Evolutionary conservation across 2,113 vertebrate genomes (phyloP).

Genomic region (Podocnemis expansa): DNA sequence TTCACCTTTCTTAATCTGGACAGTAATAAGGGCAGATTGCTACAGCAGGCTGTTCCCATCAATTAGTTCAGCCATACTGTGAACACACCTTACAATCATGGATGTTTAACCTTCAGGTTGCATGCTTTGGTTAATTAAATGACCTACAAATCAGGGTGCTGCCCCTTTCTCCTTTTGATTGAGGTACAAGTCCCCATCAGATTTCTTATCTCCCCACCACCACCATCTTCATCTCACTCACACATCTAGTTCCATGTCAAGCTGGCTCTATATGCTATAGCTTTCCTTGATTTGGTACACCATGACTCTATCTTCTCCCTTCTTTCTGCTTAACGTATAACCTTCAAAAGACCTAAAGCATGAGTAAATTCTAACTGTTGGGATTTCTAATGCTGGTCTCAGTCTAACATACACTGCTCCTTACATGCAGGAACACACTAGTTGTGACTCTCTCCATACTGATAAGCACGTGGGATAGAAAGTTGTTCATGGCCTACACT

Average conservation of each 20-base stretch:
- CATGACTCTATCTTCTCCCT: not conserved
- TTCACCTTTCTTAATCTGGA: slow-evolving; percentile 8
- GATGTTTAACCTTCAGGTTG: slow-evolving; percentile 47
- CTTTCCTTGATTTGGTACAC: not conserved
- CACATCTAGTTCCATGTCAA: fast-evolving
- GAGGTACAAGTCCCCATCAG: not conserved
- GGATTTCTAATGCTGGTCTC: not conserved
- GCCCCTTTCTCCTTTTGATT: not conserved
- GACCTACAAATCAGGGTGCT: slow-evolving; percentile 6
- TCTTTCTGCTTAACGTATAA: not conserved
- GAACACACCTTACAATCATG: slow-evolving; percentile 10
- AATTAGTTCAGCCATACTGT: slow-evolving; percentile 6
- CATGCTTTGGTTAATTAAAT: not conserved
- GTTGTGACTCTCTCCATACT: not conserved
- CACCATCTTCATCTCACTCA: not conserved
- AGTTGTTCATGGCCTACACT: not conserved
- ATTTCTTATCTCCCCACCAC: not conserved
- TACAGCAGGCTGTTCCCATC: not conserved
- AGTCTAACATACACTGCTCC: not conserved
- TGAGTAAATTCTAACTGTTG: not conserved
- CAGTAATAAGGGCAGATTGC: not conserved
- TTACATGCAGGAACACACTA: not conserved
- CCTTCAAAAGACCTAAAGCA: not conserved
- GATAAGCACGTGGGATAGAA: not conserved
- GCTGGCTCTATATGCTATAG: fast-evolving